phyloP scores from a whole-genome alignment of 1,140 invertebrate genomes.

The Drosophila nigrodunni region DNA sequence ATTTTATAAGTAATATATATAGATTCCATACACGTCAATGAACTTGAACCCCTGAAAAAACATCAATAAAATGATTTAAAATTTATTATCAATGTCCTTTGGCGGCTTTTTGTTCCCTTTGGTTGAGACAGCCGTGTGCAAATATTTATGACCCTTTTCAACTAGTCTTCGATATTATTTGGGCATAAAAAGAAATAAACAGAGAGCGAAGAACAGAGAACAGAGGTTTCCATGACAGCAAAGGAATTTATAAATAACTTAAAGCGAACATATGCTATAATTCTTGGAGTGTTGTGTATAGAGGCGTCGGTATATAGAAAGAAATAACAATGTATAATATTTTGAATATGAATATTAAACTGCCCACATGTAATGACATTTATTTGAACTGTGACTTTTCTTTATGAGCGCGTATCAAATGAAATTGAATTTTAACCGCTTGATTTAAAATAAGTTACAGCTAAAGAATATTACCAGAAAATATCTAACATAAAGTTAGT shows the following conservation, averaged over 20 bases:
- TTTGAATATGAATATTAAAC: background rate
- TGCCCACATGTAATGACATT: background rate
- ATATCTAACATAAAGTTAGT: too few relatives aligned
- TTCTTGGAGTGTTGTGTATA: background rate
- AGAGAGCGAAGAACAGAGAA: too few relatives aligned
- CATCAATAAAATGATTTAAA: slow-evolving; percentile 19
- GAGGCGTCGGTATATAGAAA: background rate
- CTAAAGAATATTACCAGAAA: too few relatives aligned
- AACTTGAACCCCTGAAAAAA: background rate
- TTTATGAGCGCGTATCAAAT: too few relatives aligned
- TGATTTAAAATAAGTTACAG: too few relatives aligned
- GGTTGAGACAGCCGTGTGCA: background rate
- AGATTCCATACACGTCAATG: background rate
- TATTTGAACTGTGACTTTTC: too few relatives aligned
- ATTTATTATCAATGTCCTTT: slow-evolving; percentile 4
- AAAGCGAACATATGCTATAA: background rate
- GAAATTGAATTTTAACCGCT: too few relatives aligned
- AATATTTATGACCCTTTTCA: slow-evolving; percentile 22
- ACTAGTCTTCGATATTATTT: slow-evolving; percentile 4
- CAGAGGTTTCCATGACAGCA: background rate
- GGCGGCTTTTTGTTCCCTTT: background rate
- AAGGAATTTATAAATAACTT: slow-evolving; percentile 6
- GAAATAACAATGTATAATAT: too few relatives aligned
- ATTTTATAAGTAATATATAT: background rate
- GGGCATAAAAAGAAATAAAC: background rate